Base-by-base conservation (phyloP, 2,113 vertebrate genomes). In the Gadus macrocephalus region DNA sequence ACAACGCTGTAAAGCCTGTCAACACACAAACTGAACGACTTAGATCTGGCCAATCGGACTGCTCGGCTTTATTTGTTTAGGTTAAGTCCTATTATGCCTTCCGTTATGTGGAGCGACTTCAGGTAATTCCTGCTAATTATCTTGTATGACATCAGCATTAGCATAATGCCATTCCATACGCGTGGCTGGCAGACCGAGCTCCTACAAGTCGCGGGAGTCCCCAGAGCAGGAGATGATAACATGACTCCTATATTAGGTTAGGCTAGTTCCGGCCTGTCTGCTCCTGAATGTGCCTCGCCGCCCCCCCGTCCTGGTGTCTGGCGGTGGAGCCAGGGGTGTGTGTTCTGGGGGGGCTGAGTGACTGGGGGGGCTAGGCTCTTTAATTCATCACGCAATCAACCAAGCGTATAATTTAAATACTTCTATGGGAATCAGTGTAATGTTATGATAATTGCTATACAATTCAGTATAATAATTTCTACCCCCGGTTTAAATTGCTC, bases 351-450 rank as follows among this genome's bases (percentile, higher is more conserved):
- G 78, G 79, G 90, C 89, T 89, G 69, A 83, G 42, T 9, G 42
- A 49, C 42, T 49, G 73, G 81, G 81, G 68, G 81, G 81, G 68
- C 89, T 89, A 68, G 83, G 67, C 85, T 89, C 77, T 83, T 88
- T 91, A 91, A 92, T 91, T 93, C 90, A 92, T 91, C 89, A 89
- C 83, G 85, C 87, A 92, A 91, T 92, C 92, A 93, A 88, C 90
- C 90, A 90, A 89, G 87, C 90, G 89, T 92, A 91, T 92, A 90
- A 92, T 93, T 92, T 92, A 89, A 92, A 91, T 90, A 91, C 84
- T 90, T 92, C 87, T 91, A 81, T 88, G 87, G 89, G 90, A 92
- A 92, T 92, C 90, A 91, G 88, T 90, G 79, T 91, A 89, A 88
- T 91, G 88, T 89, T 91, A 89, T 90, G 87, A 90, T 91, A 91